Evolutionary conservation across 2,888 invertebrate genomes (phyloP).

Genomic region (Matsumyia berberina): DNA sequence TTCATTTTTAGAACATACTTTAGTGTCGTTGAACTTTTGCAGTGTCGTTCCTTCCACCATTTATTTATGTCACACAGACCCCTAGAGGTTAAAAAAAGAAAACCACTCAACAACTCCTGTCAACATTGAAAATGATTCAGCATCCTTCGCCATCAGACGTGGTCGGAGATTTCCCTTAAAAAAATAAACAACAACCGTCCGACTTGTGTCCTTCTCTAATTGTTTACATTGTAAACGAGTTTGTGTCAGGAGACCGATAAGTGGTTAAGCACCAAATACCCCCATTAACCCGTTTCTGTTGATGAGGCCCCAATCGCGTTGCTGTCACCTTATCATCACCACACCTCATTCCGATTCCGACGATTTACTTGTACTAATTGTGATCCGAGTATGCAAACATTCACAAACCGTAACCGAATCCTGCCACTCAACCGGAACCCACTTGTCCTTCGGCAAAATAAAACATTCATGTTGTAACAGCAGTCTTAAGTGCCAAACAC

Average conservation of each 20-base stretch:
- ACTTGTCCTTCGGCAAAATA: constrained; percentile 32
- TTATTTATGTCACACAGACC: too few relatives aligned
- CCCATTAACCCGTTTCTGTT: constrained; percentile 25
- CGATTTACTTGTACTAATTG: constrained; percentile 19
- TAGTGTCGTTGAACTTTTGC: constrained; percentile 9
- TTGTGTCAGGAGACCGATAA: constrained; percentile 32
- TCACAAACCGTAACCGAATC: constrained; percentile 11
- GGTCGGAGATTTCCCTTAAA: neutral
- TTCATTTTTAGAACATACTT: neutral
- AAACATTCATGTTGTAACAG: constrained; percentile 28
- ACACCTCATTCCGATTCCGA: constrained; percentile 4
- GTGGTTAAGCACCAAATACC: constrained; percentile 25
- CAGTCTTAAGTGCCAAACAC: constrained; percentile 44
- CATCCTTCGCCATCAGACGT: neutral
- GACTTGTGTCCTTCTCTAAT: neutral
- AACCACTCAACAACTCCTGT: neutral
- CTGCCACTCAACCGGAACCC: constrained; percentile 32
- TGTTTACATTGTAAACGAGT: constrained; percentile 2
- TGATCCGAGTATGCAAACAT: neutral
- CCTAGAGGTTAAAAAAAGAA: neutral
- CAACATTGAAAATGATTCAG: neutral
- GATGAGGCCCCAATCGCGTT: constrained; percentile 1
- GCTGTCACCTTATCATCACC: constrained; percentile 6
- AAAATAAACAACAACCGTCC: neutral
- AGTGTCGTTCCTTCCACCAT: neutral